These are phyloP conservation scores for Drosophila eohydei DNA, from an alignment of 2,888 invertebrate genomes.

Conservation along the genomic window DNA sequence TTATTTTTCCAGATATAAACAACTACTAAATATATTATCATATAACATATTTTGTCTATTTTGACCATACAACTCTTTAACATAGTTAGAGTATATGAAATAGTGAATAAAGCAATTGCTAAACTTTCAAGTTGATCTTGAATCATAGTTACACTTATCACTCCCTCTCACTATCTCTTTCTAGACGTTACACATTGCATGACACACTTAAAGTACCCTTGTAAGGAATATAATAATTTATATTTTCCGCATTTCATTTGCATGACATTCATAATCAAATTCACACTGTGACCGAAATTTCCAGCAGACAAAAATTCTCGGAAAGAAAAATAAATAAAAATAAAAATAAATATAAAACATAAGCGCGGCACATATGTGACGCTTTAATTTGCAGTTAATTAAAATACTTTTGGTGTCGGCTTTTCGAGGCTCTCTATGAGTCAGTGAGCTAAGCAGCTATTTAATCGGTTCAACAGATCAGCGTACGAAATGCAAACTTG, in stretches of 20 bases:
- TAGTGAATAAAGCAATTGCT: not conserved
- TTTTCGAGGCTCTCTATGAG: constrained; percentile 22
- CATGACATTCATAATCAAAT: constrained; percentile 29
- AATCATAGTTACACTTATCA: not conserved
- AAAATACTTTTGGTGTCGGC: constrained; percentile 38
- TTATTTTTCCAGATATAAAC: too few relatives aligned
- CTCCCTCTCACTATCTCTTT: not conserved
- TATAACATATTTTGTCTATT: not conserved
- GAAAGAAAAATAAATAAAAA: constrained; percentile 1
- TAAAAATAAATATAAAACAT: not conserved
- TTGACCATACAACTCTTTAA: not conserved
- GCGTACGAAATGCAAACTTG: constrained; percentile 16
- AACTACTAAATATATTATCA: too few relatives aligned
- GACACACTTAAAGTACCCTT: not conserved
- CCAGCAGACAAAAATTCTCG: constrained; percentile 4
- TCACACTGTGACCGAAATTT: constrained; percentile 4
- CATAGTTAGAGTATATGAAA: not conserved
- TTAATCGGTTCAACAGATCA: constrained; percentile 59
- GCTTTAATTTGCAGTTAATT: constrained; percentile 36
- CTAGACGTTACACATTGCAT: not conserved
- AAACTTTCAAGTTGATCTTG: not conserved
- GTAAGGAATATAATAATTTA: constrained; percentile 1
- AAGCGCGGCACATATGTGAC: constrained; percentile 11
- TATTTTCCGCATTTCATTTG: constrained; percentile 31
- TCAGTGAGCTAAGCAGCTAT: constrained; percentile 23